A percentile compares a stretch with the other conserved stretches of the same genome.
phyloP scores from a whole-genome alignment of 2,888 invertebrate genomes.

The Prosopocoilus inquinatus region DNA sequence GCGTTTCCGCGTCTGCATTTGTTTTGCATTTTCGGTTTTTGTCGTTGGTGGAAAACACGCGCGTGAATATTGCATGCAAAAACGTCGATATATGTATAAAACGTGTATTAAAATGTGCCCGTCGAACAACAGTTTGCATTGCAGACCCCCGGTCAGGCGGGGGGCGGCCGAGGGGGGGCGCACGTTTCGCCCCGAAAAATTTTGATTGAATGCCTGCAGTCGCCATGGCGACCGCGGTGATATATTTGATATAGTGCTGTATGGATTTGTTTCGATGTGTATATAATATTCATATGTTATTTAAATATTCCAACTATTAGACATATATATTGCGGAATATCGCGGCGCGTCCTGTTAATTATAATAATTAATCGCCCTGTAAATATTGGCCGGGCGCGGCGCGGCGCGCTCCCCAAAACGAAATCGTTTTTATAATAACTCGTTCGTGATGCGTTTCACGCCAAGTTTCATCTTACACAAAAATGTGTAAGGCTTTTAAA shows the following conservation, averaged over 20 bases:
- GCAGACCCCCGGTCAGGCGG: background rate
- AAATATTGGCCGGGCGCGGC: constrained; percentile 2
- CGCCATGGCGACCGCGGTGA: constrained; percentile 21
- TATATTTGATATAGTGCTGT: constrained; percentile 10
- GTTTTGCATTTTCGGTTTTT: no score
- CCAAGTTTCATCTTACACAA: no score
- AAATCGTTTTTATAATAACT: no score
- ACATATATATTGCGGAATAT: constrained; percentile 8
- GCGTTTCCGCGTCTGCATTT: no score
- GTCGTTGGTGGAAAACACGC: no score
- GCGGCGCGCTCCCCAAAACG: no score
- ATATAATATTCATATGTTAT: background rate
- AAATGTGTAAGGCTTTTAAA: no score
- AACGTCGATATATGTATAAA: background rate
- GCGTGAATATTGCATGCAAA: no score
- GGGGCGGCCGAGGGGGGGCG: background rate
- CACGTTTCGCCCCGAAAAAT: constrained; percentile 11
- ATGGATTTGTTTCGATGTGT: constrained; percentile 8
- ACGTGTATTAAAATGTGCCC: background rate
- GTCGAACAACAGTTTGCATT: background rate
- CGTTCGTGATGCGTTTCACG: no score
- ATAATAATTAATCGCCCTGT: constrained; percentile 10
- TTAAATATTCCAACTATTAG: constrained; percentile 5
- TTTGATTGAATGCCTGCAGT: constrained; percentile 24
- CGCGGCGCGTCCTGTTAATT: constrained; percentile 8